A percentile compares a stretch with the other conserved stretches of the same genome.
These are phyloP conservation scores for Meta bourneti DNA, from an alignment of 2,888 invertebrate genomes.

Conservation along the genomic window DNA sequence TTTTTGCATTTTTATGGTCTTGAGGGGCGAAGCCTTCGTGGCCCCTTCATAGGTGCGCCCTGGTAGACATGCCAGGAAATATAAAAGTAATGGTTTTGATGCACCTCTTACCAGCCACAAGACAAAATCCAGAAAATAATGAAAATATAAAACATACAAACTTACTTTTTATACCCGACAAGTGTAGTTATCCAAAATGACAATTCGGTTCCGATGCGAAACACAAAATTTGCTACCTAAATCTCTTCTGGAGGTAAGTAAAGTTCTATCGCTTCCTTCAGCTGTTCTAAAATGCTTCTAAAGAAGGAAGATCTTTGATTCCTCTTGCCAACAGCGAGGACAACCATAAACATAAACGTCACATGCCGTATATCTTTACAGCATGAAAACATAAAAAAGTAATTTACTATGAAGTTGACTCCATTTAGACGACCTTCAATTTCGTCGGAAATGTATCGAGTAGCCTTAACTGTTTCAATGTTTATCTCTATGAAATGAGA, in stretches of 20 bases:
- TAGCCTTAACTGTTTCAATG: constrained; percentile 8
- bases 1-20: no score
- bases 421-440: constrained; percentile 25
- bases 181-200: neutral
- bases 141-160: neutral
- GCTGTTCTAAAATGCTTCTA: neutral
- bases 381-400: constrained; percentile 33
- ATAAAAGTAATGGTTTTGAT: neutral
- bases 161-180: constrained; percentile 4
- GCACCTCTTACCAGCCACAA: neutral
- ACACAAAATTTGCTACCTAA: neutral
- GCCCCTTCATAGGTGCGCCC: no score
- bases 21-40: no score
- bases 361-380: constrained; percentile 28
- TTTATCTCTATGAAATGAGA: constrained; percentile 33
- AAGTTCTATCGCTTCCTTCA: neutral
- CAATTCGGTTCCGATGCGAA: neutral
- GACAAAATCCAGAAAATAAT: neutral
- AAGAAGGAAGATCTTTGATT: constrained; percentile 16
- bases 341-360: constrained; percentile 37
- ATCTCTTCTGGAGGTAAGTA: neutral
- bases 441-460: constrained; percentile 27
- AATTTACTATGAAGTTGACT: constrained; percentile 40
- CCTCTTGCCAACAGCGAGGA: constrained; percentile 18
- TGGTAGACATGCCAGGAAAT: no score